phyloP scores from a whole-genome alignment of 2,888 invertebrate species.

The Nezara viridula region DNA sequence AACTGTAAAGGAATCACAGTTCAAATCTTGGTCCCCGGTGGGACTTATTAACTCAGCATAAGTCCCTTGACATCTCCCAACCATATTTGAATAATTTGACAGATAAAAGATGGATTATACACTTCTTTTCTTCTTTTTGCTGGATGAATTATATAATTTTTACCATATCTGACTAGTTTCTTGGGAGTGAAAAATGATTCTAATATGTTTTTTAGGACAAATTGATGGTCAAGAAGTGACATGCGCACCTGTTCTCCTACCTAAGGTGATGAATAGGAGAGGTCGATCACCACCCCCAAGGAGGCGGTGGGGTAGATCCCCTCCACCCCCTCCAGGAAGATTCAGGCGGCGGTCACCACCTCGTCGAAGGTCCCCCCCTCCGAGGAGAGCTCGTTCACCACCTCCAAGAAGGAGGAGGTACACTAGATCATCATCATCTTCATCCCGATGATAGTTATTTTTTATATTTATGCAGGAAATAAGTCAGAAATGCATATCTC shows the following conservation, averaged over 20 bases:
- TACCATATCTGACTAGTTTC: too few relatives aligned
- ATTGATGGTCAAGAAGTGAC: conserved; percentile 95
- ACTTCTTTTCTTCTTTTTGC: too few relatives aligned
- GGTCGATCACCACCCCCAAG: conserved; percentile 69
- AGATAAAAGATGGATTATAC: too few relatives aligned
- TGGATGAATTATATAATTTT: too few relatives aligned
- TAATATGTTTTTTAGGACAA: conserved; percentile 76
- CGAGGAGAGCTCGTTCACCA: conserved; percentile 66
- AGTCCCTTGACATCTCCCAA: too few relatives aligned
- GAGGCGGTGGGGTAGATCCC: conserved; percentile 71
- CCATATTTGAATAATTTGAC: too few relatives aligned
- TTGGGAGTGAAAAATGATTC: too few relatives aligned
- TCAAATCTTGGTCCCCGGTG: too few relatives aligned
- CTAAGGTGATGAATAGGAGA: conserved; percentile 69
- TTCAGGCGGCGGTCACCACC: conserved; percentile 71
- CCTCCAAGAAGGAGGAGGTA: conserved; percentile 76
- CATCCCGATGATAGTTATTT: conserved; percentile 73
- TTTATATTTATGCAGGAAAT: neutral
- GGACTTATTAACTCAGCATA: too few relatives aligned
- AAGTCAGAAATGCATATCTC: conserved; percentile 32
- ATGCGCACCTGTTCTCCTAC: conserved; percentile 91
- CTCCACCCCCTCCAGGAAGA: conserved; percentile 69
- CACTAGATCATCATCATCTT: conserved; percentile 82
- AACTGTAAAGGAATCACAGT: too few relatives aligned
- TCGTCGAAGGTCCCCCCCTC: conserved; percentile 71